Percentiles rank a stretch among this genome's conserved stretches.
phyloP scores from a whole-genome alignment of 2,888 invertebrate species.

The Lasius platythorax region DNA sequence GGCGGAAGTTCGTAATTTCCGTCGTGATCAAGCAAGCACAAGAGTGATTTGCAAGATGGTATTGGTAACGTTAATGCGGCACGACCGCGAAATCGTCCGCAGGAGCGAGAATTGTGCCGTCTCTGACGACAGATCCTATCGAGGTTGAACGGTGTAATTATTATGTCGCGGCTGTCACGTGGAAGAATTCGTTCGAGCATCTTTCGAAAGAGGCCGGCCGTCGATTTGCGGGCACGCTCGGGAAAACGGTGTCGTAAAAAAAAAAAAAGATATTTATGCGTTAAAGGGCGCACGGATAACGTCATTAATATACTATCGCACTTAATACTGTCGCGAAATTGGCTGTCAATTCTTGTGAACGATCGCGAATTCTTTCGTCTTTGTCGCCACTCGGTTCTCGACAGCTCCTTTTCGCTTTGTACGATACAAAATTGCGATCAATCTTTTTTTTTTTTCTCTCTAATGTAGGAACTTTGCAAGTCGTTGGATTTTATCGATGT shows the following conservation, averaged over 20 bases:
- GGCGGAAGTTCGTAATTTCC: constrained; percentile 35
- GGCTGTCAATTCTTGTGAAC: constrained; percentile 25
- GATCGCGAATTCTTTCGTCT: constrained; percentile 18
- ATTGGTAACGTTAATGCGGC: constrained; percentile 49
- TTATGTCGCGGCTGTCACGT: constrained; percentile 72
- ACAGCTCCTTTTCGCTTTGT: background rate
- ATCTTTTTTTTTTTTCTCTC: background rate
- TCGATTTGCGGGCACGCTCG: background rate
- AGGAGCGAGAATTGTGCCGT: constrained; percentile 42
- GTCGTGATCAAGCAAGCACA: background rate
- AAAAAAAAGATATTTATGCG: background rate
- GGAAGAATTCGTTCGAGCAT: constrained; percentile 63
- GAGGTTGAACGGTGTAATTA: constrained; percentile 69
- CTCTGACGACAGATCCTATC: constrained; percentile 63
- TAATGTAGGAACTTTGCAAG: background rate
- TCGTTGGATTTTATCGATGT: constrained; percentile 19
- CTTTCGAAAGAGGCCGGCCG: background rate
- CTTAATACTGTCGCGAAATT: constrained; percentile 20
- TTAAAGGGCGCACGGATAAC: constrained; percentile 8
- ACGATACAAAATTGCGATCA: background rate
- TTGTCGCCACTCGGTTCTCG: constrained; percentile 17
- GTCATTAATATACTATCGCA: constrained; percentile 34
- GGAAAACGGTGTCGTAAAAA: background rate
- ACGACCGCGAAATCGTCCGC: constrained; percentile 45
- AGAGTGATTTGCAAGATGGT: constrained; percentile 9